These are phyloP conservation scores for Clupea harengus DNA, from an alignment of 2,113 vertebrate species.

Conservation along the genomic window DNA sequence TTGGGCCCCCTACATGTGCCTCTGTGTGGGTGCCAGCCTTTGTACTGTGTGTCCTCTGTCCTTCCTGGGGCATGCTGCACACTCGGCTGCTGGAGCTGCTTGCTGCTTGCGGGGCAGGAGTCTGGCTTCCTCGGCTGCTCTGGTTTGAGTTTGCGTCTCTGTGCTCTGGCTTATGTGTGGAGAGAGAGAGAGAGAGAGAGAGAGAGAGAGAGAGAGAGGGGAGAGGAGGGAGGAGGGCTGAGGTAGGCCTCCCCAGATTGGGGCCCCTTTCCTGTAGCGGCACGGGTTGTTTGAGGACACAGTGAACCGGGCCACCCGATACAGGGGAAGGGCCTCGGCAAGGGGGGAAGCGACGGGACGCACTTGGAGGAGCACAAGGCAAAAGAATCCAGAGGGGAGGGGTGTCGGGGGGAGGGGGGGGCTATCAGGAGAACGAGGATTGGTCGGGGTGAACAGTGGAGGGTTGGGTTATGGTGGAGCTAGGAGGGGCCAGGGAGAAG, in stretches of 20 bases:
- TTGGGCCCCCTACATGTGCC: background rate
- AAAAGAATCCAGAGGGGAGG: conserved; percentile 55
- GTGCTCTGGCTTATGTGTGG: background rate
- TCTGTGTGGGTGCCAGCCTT: background rate
- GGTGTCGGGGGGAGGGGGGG: conserved; percentile 30
- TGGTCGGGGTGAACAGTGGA: conserved; percentile 50
- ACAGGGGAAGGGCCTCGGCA: conserved; percentile 67
- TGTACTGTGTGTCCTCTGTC: background rate
- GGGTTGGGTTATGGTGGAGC: conserved; percentile 45
- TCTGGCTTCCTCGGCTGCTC: background rate
- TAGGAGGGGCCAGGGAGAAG: conserved; percentile 21
- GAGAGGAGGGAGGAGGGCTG: conserved; percentile 17
- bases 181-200: background rate
- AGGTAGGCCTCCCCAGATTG: conserved; percentile 68
- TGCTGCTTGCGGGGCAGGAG: background rate
- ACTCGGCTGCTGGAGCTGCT: background rate
- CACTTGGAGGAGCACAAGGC: conserved; percentile 67
- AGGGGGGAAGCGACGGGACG: conserved; percentile 67
- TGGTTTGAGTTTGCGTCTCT: conserved; percentile 11
- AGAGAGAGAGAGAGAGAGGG: background rate
- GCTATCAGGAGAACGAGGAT: conserved; percentile 44
- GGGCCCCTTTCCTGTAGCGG: conserved; percentile 74
- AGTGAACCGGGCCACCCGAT: conserved; percentile 75
- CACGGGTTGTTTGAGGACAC: conserved; percentile 78
- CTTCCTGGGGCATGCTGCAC: background rate